Base-by-base conservation (phyloP, 1,140 invertebrate species). In the Pararge aegeria region DNA sequence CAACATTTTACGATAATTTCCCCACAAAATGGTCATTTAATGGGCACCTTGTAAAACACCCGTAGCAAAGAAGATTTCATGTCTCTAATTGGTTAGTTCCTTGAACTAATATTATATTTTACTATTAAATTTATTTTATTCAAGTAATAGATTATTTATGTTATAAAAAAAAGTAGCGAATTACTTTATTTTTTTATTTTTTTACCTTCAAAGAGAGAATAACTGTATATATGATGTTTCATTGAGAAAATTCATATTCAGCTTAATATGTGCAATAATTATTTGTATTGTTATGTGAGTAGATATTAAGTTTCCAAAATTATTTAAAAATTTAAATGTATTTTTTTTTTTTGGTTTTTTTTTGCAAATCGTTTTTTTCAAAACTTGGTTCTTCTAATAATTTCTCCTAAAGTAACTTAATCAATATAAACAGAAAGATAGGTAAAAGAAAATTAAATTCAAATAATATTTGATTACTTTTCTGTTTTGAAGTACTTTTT, bases 1-100 rank as follows among this genome's bases (percentile, higher is more conserved):
- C 57, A 54, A 85, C 78, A 70, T 68, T 80, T 82, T 82, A 58
- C 50, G 49, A 72, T 75, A 78, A 57, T 66, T 78, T 76, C 62
- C 20, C 40, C 60, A 63, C 55, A 70, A 76, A 73, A 78, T 61
- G 55, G 48, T 44, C 73, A 71, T 60, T 76, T 78, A 64, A 65
- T 71, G 67, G 55, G 63, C 65, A 69, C 75, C 73, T 55, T 15
- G 46, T 49, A 21, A 49, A 24, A 1, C 20, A 6, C 6, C 20
- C 4, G 1, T 3, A 4, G 6, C 5, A 5, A 16, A 5, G 5
- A n/a, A 29, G 20, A 27, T 15, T 49, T 16, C 2, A 15, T 15
- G 3, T 2, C 20, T 49, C 15, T 49, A 2, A 29, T 15, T 20
- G 4, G 16, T 49, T 27, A 9, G 1, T 38, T 34, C 13, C 15